Conservation (phyloP, 2,113 vertebrate species). For the Oncorhynchus mykiss region DNA sequence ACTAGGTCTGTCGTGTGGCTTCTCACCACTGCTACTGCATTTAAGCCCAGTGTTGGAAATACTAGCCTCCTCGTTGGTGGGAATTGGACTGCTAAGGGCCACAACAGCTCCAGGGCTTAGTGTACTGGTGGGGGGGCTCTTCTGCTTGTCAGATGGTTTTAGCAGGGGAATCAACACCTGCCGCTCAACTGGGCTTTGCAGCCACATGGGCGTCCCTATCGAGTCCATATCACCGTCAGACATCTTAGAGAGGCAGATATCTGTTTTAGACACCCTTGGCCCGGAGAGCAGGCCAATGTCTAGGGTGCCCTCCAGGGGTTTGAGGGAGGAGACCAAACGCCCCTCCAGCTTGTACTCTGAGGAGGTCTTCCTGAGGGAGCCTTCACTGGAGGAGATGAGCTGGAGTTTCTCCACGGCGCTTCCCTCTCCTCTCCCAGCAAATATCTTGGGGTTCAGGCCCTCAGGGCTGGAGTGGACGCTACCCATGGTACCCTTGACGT, state of each 20-base stretch:
- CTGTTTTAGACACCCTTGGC: slow-evolving; percentile 83
- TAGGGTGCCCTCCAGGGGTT: slow-evolving; percentile 93
- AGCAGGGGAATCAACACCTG: slow-evolving; percentile 54
- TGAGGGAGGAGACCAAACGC: slow-evolving; percentile 88
- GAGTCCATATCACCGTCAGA: slow-evolving; percentile 56
- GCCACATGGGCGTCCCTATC: slow-evolving; percentile 41
- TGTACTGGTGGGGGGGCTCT: slow-evolving; percentile 36
- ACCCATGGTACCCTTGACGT: slow-evolving; percentile 66
- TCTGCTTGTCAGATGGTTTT: slow-evolving; percentile 60
- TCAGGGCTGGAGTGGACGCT: slow-evolving; percentile 64
- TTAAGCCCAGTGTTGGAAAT: slow-evolving; percentile 23
- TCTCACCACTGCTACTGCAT: slow-evolving; percentile 40
- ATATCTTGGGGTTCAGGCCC: slow-evolving; percentile 80
- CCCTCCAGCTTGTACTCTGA: slow-evolving; percentile 95
- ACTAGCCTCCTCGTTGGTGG: slow-evolving; percentile 48
- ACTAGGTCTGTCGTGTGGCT: slow-evolving; percentile 43
- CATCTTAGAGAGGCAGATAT: slow-evolving; percentile 72
- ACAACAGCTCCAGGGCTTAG: slow-evolving; percentile 35
- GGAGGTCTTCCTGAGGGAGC: slow-evolving; percentile 86
- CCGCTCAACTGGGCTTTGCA: slow-evolving; percentile 59
- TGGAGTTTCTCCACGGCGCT: slow-evolving; percentile 81
- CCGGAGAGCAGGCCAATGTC: slow-evolving; percentile 94
- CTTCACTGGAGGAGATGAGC: slow-evolving; percentile 79
- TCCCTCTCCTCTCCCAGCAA: slow-evolving; percentile 75
- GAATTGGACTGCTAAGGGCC: slow-evolving; percentile 34